These are phyloP conservation scores for Stenchaetothrips biformis DNA, from an alignment of 2,888 invertebrate species.

Conservation along the genomic window DNA sequence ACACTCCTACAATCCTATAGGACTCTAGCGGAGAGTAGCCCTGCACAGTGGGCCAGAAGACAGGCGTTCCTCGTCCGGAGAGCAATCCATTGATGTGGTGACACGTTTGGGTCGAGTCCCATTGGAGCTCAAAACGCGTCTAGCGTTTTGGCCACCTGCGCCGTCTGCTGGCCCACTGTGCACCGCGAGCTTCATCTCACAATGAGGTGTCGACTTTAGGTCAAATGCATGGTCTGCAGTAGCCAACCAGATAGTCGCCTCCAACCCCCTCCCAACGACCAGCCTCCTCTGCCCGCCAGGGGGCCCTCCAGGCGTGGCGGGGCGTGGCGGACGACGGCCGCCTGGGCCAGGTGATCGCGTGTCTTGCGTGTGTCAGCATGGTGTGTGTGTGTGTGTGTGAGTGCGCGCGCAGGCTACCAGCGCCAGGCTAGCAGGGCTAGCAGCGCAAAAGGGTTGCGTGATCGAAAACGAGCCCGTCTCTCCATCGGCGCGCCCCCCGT, in stretches of 20 bases:
- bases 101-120: too few relatives aligned
- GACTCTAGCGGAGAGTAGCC: too few relatives aligned
- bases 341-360: slow-evolving; percentile 2
- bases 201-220: background rate
- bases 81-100: too few relatives aligned
- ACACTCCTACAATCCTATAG: too few relatives aligned
- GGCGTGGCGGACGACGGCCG: background rate
- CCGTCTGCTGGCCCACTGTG: too few relatives aligned
- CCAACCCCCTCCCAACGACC: background rate
- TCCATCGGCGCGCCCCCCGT: background rate
- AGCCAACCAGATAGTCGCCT: background rate
- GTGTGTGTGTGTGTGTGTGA: background rate
- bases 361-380: background rate
- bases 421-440: background rate
- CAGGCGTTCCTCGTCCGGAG: too few relatives aligned
- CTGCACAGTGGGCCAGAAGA: too few relatives aligned
- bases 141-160: too few relatives aligned
- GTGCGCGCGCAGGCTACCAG: background rate
- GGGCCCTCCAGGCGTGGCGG: background rate
- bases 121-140: too few relatives aligned
- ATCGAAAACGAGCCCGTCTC: background rate
- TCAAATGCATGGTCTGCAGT: background rate
- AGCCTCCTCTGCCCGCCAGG: background rate
- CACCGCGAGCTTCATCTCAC: too few relatives aligned
- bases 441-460: background rate